Evolutionary conservation across 2,888 invertebrate species (phyloP), one percentile per base, ranked within the genome.

Genomic region (Phyto melanocephala): DNA sequence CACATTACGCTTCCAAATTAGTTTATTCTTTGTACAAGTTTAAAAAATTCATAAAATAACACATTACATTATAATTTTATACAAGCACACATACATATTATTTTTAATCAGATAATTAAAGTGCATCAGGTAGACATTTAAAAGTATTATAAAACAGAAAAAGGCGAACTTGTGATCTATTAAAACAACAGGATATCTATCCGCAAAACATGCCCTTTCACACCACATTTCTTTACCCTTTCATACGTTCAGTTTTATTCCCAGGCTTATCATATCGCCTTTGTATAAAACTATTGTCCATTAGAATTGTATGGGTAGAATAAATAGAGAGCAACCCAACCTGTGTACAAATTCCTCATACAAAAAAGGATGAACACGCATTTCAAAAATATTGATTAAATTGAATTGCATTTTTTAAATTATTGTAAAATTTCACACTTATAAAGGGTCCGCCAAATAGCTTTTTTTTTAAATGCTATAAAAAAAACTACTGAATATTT

Each of bases 121-220:
- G 40, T 20, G 68, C 74, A 74, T 78, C 81, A 76, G 81, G 76
- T 67, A 81, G 33, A 33, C 15, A 15, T 11, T 11, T n/a, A 47
- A 4, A 10, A 50, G 10, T 45, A 28, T 40, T 28, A 42, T n/a
- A 17, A 35, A 8, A 60, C 60, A 52, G 50, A 60, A 77, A 76
- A 56, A 77, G 72, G 47, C 67, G 40, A 75, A 78, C 75, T 60
- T 82, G 56, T 54, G 81, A 82, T 79, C 78, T 70, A 75, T 80
- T 56, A 77, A 85, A 86, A 85, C 89, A 88, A 90, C 89, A 88
- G 89, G 90, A 89, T 86, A 87, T 87, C 89, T 87, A 86, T 90
- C 90, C 90, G 86, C 90, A 90, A 87, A 89, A 90, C 90, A 90
- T 89, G 89, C 89, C 90, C 90, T 90, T 90, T 88, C 88, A 87